Evolutionary conservation across 2,797 vertebrate genomes (phyloP).

Genomic region (Dallia pectoralis): DNA sequence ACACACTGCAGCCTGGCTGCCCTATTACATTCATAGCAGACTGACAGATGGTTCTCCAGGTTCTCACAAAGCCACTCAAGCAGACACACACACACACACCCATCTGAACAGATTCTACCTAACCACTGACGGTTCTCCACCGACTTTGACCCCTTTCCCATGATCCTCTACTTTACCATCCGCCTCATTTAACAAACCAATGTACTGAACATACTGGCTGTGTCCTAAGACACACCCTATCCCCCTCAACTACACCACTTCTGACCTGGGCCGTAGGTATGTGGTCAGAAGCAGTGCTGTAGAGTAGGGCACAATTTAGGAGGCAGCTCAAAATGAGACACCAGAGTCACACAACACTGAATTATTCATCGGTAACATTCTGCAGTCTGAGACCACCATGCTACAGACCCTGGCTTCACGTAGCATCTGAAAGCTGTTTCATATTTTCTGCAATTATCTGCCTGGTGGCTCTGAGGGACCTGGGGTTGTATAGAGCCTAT

Average conservation of each 20-base stretch:
- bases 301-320: background rate
- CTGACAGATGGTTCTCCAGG: no score
- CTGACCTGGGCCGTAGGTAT: conserved; percentile 42
- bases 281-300: no score
- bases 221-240: no score
- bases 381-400: background rate
- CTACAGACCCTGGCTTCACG: background rate
- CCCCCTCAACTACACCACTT: conserved; percentile 57
- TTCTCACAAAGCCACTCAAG: conserved; percentile 16
- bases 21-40: no score
- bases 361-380: background rate
- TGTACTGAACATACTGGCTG: conserved; percentile 32
- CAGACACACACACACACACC: conserved; percentile 14
- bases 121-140: conserved; percentile 46
- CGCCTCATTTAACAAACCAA: conserved; percentile 68
- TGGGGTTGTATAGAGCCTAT: background rate
- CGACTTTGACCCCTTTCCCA: conserved; percentile 63
- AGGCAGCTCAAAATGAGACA: background rate
- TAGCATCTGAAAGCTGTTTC: background rate
- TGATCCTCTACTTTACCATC: conserved; percentile 49
- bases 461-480: background rate
- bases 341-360: background rate
- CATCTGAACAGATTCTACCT: conserved; percentile 38
- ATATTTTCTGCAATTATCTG: background rate
- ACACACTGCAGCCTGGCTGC: no score